Evolutionary conservation across 2,113 vertebrate species (phyloP), one percentile per base, ranked within the genome.

Genomic region (Theristicus caerulescens): DNA sequence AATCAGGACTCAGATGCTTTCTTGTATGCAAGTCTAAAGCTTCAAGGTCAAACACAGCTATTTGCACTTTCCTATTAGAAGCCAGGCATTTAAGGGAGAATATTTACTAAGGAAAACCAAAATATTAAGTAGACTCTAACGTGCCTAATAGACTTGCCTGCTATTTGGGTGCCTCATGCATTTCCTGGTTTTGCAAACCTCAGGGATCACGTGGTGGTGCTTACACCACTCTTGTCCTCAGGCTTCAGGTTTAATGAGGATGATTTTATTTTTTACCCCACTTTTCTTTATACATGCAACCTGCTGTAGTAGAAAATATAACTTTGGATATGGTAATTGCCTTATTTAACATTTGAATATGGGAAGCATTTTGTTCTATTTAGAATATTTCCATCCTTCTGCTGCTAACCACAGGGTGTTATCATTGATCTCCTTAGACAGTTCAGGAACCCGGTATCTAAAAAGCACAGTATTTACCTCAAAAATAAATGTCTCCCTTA

Each of bases 291-390:
- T 38, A 40, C 58, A 77, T 29, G 8, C 49, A 82, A 57, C 36
- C 42, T 64, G 19, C 47, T 9, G 15, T 66, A 51, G 3, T 18
- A 54, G 18, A 70, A 92, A 93, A 76, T 74, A 52, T 25, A 85
- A 31, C 54, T 73, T 79, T n/a, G 46, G 22, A 10, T 87, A 36
- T 89, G 38, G 44, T 74, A 86, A 95, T 96, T 89, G 55, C 51
- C n/a, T 49, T 82, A 85, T 84, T 92, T 90, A 95, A 65, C 40
- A 91, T 96, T 94, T 95, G 64, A 82, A 88, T 88, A 51, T 34
- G 16, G 38, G 67, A 96, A 72, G 14, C 7, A 44, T 95, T 97
- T 93, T 88, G 19, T 95, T 94, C 69, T 78, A 54, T 82, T 96
- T 84, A 64, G 64, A 86, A 34, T 62, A 18, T 85, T 94, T 94